Evolutionary conservation across 2,113 vertebrate genomes (phyloP), one percentile per base, ranked within the genome.

Genomic region (Pelobates fuscus): DNA sequence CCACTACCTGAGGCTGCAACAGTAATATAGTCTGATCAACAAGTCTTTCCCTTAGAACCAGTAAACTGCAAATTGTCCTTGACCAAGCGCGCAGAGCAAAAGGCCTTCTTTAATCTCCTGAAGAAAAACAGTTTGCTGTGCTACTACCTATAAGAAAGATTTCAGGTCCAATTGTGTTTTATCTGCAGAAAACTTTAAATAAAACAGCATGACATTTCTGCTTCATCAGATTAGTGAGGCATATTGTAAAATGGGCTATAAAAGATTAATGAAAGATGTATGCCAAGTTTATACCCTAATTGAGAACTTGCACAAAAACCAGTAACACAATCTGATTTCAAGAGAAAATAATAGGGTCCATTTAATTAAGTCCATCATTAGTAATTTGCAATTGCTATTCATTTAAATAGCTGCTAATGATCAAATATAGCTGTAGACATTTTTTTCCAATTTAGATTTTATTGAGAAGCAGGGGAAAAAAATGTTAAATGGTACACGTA

Each of bases 41-140:
- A 87, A 87, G 86, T 86, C 83, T 86, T 89, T 88, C 82, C 81
- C 83, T 83, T 79, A 79, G 85, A 87, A 80, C 80, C 88, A 85
- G 82, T 86, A 81, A 88, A 85, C 84, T 86, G 79, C 86, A 91
- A 89, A 89, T 86, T 87, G 83, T 83, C 86, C 84, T 90, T 86
- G 86, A 86, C 83, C 82, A 85, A 79, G 80, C 84, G 88, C 78
- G 87, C 84, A 89, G 88, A 86, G 80, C 87, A 83, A 85, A 84
- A 80, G 72, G 81, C 80, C 70, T 78, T 83, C 70, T 58, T 88
- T 88, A 86, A 88, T 88, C 81, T 87, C 79, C 71, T 32, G 58
- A 81, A 86, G 80, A 87, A 72, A 70, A 85, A 84, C 75, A 71
- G 80, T 82, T 66, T 73, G 65, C 70, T 78, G 79, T 70, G 77